Conservation (phyloP, 2,113 vertebrate genomes). For the Helogale parvula region DNA sequence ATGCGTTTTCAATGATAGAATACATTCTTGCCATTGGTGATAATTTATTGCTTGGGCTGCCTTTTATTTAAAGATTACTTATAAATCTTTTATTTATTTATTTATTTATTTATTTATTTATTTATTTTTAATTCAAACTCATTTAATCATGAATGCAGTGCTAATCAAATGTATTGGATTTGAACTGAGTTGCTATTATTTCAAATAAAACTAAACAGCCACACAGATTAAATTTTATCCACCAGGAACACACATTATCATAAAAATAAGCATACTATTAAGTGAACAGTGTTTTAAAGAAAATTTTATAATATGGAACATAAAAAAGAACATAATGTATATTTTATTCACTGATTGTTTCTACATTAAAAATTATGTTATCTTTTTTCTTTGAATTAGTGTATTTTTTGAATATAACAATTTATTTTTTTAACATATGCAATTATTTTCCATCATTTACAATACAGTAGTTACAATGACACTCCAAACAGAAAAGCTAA, state of each 20-base stretch:
- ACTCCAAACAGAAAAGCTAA: too few relatives aligned
- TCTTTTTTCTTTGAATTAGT: too few relatives aligned
- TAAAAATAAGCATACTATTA: not conserved
- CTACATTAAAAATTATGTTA: not conserved
- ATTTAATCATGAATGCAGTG: not conserved
- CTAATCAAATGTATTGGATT: not conserved
- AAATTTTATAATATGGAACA: not conserved
- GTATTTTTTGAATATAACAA: too few relatives aligned
- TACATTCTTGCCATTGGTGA: not conserved
- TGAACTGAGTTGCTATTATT: not conserved
- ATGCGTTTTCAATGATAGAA: not conserved
- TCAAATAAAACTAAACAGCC: not conserved
- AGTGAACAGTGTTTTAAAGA: not conserved
- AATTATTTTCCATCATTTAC: too few relatives aligned
- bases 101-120: too few relatives aligned
- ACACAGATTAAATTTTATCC: not conserved
- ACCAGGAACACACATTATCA: not conserved
- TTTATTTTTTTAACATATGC: too few relatives aligned
- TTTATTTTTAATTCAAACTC: not conserved
- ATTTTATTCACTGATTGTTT: not conserved
- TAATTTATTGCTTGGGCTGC: not conserved
- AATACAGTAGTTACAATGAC: too few relatives aligned
- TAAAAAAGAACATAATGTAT: not conserved
- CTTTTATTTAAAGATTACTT: conserved; percentile 4
- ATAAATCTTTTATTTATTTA: not conserved